Evolutionary conservation across 2,113 vertebrate genomes (phyloP).

Genomic region (Leptodactylus fuscus): DNA sequence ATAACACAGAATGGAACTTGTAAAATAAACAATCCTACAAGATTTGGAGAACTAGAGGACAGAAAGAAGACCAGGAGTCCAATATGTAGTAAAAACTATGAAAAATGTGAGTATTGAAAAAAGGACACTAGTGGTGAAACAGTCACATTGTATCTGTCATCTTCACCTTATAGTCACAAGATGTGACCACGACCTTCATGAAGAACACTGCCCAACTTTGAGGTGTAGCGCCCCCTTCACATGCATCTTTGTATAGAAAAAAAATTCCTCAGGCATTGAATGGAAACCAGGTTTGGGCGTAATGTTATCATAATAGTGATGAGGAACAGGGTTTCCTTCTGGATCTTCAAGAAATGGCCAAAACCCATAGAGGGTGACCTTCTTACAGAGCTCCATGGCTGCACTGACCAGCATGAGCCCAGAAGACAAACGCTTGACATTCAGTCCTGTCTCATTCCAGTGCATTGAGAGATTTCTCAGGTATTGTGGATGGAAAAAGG

Average conservation of each 20-base stretch:
- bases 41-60: too few species aligned
- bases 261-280: slow-evolving; percentile 61
- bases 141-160: too few species aligned
- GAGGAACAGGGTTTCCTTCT: background rate
- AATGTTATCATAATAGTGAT: slow-evolving; percentile 61
- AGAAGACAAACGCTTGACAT: slow-evolving; percentile 47
- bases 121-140: too few species aligned
- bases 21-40: too few species aligned
- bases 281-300: slow-evolving; percentile 41
- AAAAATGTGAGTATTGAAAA: too few species aligned
- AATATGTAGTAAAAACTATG: too few species aligned
- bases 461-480: slow-evolving; percentile 33
- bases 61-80: too few species aligned
- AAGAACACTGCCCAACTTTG: slow-evolving; percentile 44
- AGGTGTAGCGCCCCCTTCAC: slow-evolving; percentile 53
- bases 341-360: slow-evolving; percentile 56
- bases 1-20: too few species aligned
- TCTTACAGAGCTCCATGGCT: slow-evolving; percentile 57
- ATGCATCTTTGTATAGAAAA: slow-evolving; percentile 56
- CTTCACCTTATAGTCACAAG: too few species aligned
- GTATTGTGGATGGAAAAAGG: slow-evolving; percentile 58
- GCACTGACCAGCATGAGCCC: slow-evolving; percentile 59
- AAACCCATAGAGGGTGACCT: slow-evolving; percentile 60
- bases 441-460: slow-evolving; percentile 52
- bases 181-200: background rate